A percentile compares a stretch with the other conserved stretches of the same genome.
Conservation (phyloP, 1,140 invertebrate species). For the Orussus abietinus region DNA sequence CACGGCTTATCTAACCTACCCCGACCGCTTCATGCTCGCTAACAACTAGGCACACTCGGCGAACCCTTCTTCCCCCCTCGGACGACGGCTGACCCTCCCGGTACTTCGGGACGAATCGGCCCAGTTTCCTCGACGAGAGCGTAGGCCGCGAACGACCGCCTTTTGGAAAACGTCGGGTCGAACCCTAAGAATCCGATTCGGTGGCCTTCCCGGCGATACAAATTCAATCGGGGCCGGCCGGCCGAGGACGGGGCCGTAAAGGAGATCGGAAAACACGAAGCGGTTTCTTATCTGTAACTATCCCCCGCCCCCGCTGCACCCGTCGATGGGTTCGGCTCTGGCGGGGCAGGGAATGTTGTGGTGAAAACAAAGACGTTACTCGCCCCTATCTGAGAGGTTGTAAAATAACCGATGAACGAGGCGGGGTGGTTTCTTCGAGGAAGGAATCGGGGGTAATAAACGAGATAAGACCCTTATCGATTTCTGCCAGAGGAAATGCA, state of each 20-base stretch:
- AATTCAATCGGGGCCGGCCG: no score
- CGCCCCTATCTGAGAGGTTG: constrained; percentile 45
- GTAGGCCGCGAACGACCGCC: no score
- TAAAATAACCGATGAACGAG: constrained; percentile 53
- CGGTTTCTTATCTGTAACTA: constrained; percentile 15
- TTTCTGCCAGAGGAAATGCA: constrained; percentile 30
- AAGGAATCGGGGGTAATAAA: constrained; percentile 37
- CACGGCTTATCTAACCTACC: constrained; percentile 44
- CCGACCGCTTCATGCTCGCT: constrained; percentile 34
- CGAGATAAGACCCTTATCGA: constrained; percentile 46
- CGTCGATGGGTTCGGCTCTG: constrained; percentile 2
- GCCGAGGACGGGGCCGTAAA: constrained; percentile 7
- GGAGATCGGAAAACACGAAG: constrained; percentile 10
- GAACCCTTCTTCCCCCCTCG: constrained; percentile 32
- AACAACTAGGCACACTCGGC: constrained; percentile 35
- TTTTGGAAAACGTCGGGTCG: no score
- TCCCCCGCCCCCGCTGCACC: not conserved
- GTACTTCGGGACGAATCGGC: no score
- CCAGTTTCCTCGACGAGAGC: no score
- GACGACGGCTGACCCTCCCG: constrained; percentile 20
- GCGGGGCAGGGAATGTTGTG: constrained; percentile 29
- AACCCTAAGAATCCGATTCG: no score
- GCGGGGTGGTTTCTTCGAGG: constrained; percentile 30
- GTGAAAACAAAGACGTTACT: constrained; percentile 54
- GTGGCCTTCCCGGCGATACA: no score